phyloP scores from a whole-genome alignment of 2,113 vertebrate genomes.

The Scomber colias region DNA sequence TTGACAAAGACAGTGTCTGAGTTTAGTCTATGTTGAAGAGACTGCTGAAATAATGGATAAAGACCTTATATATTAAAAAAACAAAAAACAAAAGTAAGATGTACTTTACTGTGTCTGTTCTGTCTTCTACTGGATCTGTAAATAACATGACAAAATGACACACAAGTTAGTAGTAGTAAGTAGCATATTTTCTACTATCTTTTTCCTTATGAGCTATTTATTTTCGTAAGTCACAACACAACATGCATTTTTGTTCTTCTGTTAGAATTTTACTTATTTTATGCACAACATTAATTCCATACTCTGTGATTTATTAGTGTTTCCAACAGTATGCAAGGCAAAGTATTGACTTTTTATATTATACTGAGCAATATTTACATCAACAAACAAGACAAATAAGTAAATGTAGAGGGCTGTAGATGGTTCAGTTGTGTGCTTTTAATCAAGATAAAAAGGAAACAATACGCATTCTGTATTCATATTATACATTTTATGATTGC shows the following conservation, averaged over 20 bases:
- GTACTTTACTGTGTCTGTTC: background rate
- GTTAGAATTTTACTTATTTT: constrained; percentile 10
- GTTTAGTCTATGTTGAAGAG: background rate
- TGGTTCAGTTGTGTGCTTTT: constrained; percentile 43
- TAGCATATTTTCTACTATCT: constrained; percentile 7
- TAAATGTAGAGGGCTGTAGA: constrained; percentile 20
- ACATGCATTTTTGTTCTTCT: constrained; percentile 1
- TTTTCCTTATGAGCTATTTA: constrained; percentile 43
- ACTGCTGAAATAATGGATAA: background rate
- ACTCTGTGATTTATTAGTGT: constrained; percentile 27
- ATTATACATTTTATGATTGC: constrained; percentile 31
- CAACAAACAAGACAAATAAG: constrained; percentile 42
- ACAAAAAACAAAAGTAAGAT: background rate
- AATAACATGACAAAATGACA: constrained; percentile 49
- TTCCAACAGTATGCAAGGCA: constrained; percentile 15
- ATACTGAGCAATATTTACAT: constrained; percentile 33
- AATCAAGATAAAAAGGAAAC: constrained; percentile 37
- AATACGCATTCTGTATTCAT: constrained; percentile 37
- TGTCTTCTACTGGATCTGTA: constrained; percentile 22
- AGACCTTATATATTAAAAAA: background rate
- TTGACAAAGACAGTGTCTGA: constrained; percentile 93
- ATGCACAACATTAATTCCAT: constrained; percentile 10
- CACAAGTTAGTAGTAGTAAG: constrained; percentile 24
- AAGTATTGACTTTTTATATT: constrained; percentile 35
- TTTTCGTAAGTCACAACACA: constrained; percentile 37